These are phyloP conservation scores for Ranitomeya imitator DNA, from an alignment of 2,113 vertebrate species.

Conservation along the genomic window DNA sequence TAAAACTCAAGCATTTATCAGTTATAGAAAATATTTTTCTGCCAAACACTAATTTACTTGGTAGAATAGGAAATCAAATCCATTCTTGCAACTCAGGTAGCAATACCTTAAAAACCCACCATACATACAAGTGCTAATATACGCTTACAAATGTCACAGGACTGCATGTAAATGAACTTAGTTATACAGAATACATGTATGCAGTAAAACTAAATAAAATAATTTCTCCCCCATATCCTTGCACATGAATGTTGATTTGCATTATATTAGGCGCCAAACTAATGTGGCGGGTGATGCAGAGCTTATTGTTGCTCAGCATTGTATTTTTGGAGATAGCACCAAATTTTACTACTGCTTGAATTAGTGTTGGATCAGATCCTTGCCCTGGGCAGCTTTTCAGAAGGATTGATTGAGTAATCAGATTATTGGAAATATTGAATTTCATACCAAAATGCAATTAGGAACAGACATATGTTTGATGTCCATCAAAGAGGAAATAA, in stretches of 20 bases:
- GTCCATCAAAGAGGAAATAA: background rate
- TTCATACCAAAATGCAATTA: background rate
- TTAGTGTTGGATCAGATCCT: background rate
- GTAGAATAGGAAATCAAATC: background rate
- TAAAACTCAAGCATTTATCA: background rate
- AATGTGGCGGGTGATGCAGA: background rate
- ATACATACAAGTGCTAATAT: background rate
- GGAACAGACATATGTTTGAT: slow-evolving; percentile 19
- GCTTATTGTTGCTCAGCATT: background rate
- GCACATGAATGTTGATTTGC: background rate
- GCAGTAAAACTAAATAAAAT: background rate
- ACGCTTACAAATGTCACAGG: background rate
- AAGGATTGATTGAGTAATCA: slow-evolving; percentile 9
- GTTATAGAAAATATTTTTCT: background rate
- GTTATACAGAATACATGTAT: background rate
- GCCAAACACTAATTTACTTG: background rate
- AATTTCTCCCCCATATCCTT: background rate
- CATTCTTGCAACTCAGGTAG: background rate
- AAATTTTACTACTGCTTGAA: background rate
- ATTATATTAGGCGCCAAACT: background rate
- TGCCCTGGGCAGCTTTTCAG: background rate
- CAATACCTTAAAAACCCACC: background rate
- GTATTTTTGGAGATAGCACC: background rate
- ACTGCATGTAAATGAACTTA: background rate
- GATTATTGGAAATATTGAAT: slow-evolving; percentile 34